Evolutionary conservation across 1,140 invertebrate species (phyloP).

Genomic region (Oncopeltus fasciatus): DNA sequence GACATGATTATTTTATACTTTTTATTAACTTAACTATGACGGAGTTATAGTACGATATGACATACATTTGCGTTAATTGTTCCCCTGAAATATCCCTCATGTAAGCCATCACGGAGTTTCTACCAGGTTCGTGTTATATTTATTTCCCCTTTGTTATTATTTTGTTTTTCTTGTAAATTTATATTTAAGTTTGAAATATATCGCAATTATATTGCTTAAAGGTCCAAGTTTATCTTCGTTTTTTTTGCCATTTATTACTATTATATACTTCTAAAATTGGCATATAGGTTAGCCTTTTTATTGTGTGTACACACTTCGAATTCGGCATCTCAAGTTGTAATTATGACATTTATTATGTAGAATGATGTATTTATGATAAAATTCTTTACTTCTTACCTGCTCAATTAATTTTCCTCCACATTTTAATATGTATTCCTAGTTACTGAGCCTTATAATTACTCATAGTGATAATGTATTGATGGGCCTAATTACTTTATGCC

Average conservation of each 20-base stretch:
- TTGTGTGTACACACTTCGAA: background rate
- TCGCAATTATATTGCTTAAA: background rate
- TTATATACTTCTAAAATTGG: slow-evolving; percentile 6
- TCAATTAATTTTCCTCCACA: too few relatives aligned
- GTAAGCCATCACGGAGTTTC: background rate
- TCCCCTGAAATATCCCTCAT: background rate
- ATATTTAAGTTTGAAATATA: background rate
- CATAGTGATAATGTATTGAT: too few relatives aligned
- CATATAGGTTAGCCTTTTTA: slow-evolving; percentile 9
- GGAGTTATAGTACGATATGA: background rate
- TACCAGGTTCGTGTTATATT: slow-evolving; percentile 3
- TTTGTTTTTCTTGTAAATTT: background rate
- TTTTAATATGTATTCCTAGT: too few relatives aligned
- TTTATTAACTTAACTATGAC: background rate
- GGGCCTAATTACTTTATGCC: too few relatives aligned
- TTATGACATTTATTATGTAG: background rate
- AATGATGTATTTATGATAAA: too few relatives aligned
- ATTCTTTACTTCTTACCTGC: too few relatives aligned
- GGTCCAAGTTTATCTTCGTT: background rate
- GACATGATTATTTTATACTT: slow-evolving; percentile 4
- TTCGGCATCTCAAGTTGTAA: background rate
- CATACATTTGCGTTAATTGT: background rate
- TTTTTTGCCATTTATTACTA: too few relatives aligned
- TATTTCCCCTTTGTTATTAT: background rate
- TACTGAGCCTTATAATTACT: too few relatives aligned